Evolutionary conservation across 2,113 vertebrate species (phyloP).

Genomic region (Podarcis muralis): DNA sequence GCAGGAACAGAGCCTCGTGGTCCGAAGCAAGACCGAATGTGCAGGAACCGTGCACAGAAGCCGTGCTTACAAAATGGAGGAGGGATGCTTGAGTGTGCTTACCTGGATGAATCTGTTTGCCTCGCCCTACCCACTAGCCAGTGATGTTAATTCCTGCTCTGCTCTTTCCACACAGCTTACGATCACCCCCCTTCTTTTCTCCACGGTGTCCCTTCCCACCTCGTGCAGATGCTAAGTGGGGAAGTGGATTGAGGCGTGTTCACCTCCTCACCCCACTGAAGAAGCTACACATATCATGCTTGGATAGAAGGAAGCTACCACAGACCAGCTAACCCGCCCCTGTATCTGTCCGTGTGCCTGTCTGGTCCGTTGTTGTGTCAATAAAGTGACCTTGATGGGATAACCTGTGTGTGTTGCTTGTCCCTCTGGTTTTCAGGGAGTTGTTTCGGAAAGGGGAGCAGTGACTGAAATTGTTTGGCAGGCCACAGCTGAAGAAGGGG

Average conservation of each 20-base stretch:
- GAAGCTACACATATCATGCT: background rate
- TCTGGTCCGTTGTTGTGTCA: conserved; percentile 13
- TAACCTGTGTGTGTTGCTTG: background rate
- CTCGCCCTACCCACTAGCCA: background rate
- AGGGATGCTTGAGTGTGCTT: no score
- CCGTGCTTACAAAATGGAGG: background rate
- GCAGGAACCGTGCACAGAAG: background rate
- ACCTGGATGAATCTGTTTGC: background rate
- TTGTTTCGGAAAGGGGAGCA: background rate
- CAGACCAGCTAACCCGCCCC: background rate
- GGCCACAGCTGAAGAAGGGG: background rate
- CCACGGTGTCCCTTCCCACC: background rate
- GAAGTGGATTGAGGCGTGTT: background rate
- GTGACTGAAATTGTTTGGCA: background rate
- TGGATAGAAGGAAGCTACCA: conserved; percentile 3
- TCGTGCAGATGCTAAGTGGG: background rate
- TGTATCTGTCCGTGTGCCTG: conserved; percentile 3
- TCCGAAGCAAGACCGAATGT: background rate
- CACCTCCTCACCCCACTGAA: background rate
- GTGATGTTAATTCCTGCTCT: background rate
- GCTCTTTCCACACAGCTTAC: background rate
- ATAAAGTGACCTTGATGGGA: conserved; percentile 27
- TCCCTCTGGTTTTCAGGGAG: background rate
- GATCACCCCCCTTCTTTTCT: background rate
- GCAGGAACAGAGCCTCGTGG: background rate